phyloP scores from a whole-genome alignment of 2,797 vertebrate species.

The Centroberyx gerrardi region DNA sequence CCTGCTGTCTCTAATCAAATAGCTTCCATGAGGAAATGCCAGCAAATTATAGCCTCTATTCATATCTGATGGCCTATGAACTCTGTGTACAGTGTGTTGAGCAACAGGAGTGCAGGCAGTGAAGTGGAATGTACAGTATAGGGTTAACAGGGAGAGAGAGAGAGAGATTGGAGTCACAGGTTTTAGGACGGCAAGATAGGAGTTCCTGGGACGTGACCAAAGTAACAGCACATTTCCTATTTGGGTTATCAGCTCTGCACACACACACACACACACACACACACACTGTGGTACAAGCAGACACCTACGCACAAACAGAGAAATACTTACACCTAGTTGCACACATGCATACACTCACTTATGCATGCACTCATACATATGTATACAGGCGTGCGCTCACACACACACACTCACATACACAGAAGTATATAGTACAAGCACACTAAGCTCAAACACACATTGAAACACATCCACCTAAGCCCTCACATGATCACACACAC shows the following conservation, averaged over 20 bases:
- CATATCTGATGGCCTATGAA: conserved; percentile 83
- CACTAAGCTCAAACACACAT: too few species aligned
- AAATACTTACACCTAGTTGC: not conserved
- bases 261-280: conserved; percentile 22
- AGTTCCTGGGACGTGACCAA: conserved; percentile 61
- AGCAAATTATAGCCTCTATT: conserved; percentile 83
- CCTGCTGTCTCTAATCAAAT: conserved; percentile 78
- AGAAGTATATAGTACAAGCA: too few species aligned
- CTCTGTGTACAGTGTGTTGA: conserved; percentile 42
- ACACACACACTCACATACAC: too few species aligned
- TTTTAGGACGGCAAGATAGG: conserved; percentile 41
- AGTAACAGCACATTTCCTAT: conserved; percentile 65
- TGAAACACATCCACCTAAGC: conserved; percentile 18
- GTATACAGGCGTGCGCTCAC: too few species aligned
- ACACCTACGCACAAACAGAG: not conserved
- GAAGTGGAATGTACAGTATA: not conserved
- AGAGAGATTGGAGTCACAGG: conserved; percentile 53
- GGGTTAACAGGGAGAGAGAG: conserved; percentile 27
- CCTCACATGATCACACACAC: conserved; percentile 38
- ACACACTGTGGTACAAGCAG: not conserved
- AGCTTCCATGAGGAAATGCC: conserved; percentile 85
- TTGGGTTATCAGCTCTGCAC: conserved; percentile 41
- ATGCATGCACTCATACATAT: too few species aligned
- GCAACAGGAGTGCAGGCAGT: conserved; percentile 6
- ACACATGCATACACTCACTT: not conserved